phyloP scores from a whole-genome alignment of 2,888 invertebrate genomes.

The Nysson spinosus region DNA sequence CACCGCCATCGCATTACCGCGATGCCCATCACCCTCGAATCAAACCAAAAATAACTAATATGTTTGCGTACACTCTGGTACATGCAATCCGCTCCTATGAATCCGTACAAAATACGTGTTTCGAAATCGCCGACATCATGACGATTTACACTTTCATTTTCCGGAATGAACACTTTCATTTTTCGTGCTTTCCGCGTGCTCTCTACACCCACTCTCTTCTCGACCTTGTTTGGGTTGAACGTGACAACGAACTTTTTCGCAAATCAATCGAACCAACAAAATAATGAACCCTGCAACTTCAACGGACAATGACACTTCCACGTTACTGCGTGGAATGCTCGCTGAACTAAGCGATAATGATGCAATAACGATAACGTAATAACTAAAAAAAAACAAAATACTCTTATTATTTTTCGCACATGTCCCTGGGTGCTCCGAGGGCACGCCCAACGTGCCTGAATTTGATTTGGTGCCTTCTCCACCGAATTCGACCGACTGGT shows the following conservation, averaged over 20 bases:
- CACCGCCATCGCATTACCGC: constrained; percentile 71
- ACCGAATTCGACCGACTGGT: constrained; percentile 75
- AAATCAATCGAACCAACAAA: constrained; percentile 34
- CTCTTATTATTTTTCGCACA: constrained; percentile 67
- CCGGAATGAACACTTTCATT: constrained; percentile 36
- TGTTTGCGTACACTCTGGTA: constrained; percentile 64
- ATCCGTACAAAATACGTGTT: constrained; percentile 12
- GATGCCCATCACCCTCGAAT: constrained; percentile 62
- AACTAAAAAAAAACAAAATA: constrained; percentile 43
- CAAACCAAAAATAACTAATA: constrained; percentile 34
- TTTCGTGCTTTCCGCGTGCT: constrained; percentile 15
- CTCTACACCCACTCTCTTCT: background rate
- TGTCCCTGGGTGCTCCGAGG: constrained; percentile 76
- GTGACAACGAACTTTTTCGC: constrained; percentile 10
- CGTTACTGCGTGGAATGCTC: constrained; percentile 32
- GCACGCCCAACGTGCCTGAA: constrained; percentile 71
- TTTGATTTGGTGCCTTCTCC: constrained; percentile 75
- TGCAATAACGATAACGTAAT: constrained; percentile 26
- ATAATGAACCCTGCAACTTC: constrained; percentile 21
- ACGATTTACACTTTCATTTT: constrained; percentile 37
- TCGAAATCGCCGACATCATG: constrained; percentile 5
- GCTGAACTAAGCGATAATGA: constrained; percentile 30
- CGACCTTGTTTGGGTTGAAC: background rate
- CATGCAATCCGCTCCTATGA: constrained; percentile 56
- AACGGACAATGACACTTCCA: constrained; percentile 25